Evolutionary conservation across 2,113 vertebrate species (phyloP).

Genomic region (Pelecanus crispus): DNA sequence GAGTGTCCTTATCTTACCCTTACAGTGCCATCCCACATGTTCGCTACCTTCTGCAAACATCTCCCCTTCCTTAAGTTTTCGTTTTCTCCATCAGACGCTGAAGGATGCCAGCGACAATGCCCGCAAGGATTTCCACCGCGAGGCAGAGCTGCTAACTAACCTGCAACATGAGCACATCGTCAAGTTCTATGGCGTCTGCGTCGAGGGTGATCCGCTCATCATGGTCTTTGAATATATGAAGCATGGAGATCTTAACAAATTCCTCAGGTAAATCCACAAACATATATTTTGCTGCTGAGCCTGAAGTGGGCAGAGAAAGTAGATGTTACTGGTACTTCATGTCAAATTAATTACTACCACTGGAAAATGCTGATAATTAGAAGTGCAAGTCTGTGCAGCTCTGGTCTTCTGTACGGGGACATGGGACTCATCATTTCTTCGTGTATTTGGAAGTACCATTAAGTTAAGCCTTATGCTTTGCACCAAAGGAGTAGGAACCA

Average conservation of each 20-base stretch:
- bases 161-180: slow-evolving; percentile 97
- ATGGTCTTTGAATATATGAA: slow-evolving; percentile 99
- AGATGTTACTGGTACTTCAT: background rate
- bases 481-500: background rate
- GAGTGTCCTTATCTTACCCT: background rate
- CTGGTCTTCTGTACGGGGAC: background rate
- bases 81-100: slow-evolving; percentile 76
- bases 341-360: background rate
- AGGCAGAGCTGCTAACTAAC: slow-evolving; percentile 95
- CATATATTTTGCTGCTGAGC: background rate
- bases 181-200: slow-evolving; percentile 95
- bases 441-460: background rate
- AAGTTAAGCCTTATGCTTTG: background rate
- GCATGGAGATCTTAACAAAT: slow-evolving; percentile 97
- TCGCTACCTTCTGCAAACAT: background rate
- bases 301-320: background rate
- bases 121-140: slow-evolving; percentile 96
- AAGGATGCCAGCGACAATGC: slow-evolving; percentile 98
- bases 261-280: slow-evolving; percentile 82
- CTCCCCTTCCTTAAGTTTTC: background rate
- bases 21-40: background rate
- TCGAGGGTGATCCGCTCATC: slow-evolving; percentile 96
- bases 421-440: background rate
- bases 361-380: background rate
- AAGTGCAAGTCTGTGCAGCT: background rate